Conservation (phyloP, 2,113 vertebrate genomes). For the Dasypus novemcinctus region DNA sequence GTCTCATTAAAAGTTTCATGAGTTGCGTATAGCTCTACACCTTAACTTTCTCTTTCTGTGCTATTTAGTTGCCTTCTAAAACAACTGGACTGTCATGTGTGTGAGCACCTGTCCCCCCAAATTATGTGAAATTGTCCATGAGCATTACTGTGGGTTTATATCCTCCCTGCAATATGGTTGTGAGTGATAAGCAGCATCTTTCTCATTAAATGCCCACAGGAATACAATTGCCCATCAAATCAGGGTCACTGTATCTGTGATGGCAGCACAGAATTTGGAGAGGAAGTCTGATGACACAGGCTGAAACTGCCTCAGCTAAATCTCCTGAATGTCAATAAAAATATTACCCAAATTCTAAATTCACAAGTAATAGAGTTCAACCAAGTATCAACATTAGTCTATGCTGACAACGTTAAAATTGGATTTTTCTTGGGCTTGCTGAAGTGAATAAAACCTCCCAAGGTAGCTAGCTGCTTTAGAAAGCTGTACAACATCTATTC, state of each 20-base stretch:
- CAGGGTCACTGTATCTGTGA: not conserved
- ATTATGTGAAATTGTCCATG: not conserved
- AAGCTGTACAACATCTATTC: not conserved
- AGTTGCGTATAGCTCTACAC: not conserved
- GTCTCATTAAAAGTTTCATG: not conserved
- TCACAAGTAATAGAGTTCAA: conserved; percentile 72
- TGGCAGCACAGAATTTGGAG: not conserved
- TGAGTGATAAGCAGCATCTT: not conserved
- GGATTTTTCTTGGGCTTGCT: conserved; percentile 77
- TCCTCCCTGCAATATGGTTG: not conserved
- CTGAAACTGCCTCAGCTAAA: conserved; percentile 41
- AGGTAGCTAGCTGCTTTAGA: conserved; percentile 61
- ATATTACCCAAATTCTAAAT: conserved; percentile 63
- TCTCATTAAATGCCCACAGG: not conserved
- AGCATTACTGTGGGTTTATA: not conserved
- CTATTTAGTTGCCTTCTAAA: not conserved
- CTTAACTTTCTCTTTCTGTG: not conserved
- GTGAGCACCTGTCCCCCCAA: not conserved
- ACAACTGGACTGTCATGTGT: not conserved
- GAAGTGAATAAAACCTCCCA: conserved; percentile 74
- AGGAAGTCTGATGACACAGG: not conserved
- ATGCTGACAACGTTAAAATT: conserved; percentile 80
- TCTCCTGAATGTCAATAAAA: conserved; percentile 70
- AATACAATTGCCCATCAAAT: conserved; percentile 9
- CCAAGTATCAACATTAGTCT: conserved; percentile 76